Percentiles rank a stretch among this genome's conserved stretches.
Conservation (phyloP, 2,888 invertebrate species). For the Cristatella mucedo region DNA sequence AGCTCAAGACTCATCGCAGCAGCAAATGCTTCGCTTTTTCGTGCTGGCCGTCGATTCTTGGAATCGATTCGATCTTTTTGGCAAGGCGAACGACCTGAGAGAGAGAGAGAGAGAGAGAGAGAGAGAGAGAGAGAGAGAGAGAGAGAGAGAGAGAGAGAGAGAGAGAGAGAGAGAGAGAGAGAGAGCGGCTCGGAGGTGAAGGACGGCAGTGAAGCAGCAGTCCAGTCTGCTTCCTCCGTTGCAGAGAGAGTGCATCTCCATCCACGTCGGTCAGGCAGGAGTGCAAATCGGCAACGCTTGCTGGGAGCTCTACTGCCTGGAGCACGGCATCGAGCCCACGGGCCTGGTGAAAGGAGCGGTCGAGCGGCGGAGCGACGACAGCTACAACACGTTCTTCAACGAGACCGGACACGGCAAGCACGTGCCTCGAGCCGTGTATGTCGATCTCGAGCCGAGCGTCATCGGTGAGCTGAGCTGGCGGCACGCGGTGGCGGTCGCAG, state of each 20-base stretch:
- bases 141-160: too few relatives aligned
- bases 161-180: too few relatives aligned
- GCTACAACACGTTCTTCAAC: constrained; percentile 9
- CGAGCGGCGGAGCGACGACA: constrained; percentile 1
- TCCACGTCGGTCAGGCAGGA: constrained; percentile 7
- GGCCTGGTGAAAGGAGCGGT: constrained; percentile 5
- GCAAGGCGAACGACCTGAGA: too few relatives aligned
- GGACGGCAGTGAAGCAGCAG: too few relatives aligned
- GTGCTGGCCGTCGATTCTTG: too few relatives aligned
- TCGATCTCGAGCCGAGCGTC: constrained; percentile 7
- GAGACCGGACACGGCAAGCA: constrained; percentile 8
- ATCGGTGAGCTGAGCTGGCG: constrained; percentile 2
- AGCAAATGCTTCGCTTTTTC: too few relatives aligned
- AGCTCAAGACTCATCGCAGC: too few relatives aligned
- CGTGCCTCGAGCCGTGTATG: constrained; percentile 6
- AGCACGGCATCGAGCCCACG: constrained; percentile 7
- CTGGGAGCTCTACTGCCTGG: constrained; percentile 8
- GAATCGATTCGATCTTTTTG: too few relatives aligned
- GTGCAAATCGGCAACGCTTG: constrained; percentile 9
- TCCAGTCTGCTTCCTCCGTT: neutral
- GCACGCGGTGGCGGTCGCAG: too few relatives aligned
- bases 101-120: too few relatives aligned
- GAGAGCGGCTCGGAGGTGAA: too few relatives aligned
- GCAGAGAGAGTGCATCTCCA: constrained; percentile 8
- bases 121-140: too few relatives aligned